phyloP scores from a whole-genome alignment of 1,140 invertebrate species.

The Drosophila sulfurigaster region DNA sequence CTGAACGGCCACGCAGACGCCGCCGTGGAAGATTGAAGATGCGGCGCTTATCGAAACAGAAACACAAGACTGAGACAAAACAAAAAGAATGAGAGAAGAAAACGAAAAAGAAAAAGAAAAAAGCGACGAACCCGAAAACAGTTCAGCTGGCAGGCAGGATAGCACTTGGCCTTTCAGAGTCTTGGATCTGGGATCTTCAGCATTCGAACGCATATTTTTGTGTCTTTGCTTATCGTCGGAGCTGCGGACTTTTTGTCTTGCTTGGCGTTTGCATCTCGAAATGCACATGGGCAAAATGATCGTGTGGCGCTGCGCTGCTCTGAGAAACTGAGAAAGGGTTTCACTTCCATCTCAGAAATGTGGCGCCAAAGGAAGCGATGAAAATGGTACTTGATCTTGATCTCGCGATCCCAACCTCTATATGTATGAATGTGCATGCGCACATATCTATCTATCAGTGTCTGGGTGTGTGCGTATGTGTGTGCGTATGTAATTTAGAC shows the following conservation, averaged over 20 bases:
- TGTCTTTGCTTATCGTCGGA: conserved; percentile 64
- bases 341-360: conserved; percentile 57
- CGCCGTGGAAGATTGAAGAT: conserved; percentile 83
- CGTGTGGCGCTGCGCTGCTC: conserved; percentile 16
- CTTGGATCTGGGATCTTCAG: conserved; percentile 28
- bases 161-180: conserved; percentile 32
- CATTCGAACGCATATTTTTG: conserved; percentile 59
- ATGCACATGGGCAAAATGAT: conserved; percentile 57
- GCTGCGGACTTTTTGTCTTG: conserved; percentile 67
- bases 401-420: conserved; percentile 49
- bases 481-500: conserved; percentile 75
- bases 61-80: conserved; percentile 37
- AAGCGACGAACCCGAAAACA: conserved; percentile 60
- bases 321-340: conserved; percentile 49
- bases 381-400: conserved; percentile 81
- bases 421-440: background rate
- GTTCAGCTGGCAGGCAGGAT: conserved; percentile 64
- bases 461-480: conserved; percentile 21
- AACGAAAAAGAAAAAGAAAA: conserved; percentile 31
- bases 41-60: conserved; percentile 78
- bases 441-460: conserved; percentile 3
- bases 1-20: conserved; percentile 50
- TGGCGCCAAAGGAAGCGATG: conserved; percentile 81
- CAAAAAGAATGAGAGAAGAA: conserved; percentile 17
- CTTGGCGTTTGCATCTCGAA: conserved; percentile 57